phyloP scores from a whole-genome alignment of 1,140 invertebrate species.

The Trypoxylus dichotomus region DNA sequence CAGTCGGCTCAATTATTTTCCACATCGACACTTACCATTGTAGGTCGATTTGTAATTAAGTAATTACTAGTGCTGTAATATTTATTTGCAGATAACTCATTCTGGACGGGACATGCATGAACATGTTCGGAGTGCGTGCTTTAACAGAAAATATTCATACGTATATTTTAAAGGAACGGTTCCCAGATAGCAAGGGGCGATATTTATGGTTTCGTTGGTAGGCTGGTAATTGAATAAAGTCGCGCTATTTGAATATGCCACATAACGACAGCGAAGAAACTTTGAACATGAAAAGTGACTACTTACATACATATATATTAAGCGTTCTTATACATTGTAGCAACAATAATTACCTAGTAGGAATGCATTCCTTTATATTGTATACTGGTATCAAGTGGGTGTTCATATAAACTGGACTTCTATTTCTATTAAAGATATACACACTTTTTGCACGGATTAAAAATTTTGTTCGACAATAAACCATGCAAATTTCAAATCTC shows the following conservation, averaged over 20 bases:
- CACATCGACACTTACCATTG: slow-evolving; percentile 11
- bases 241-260: not conserved
- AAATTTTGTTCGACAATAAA: no score
- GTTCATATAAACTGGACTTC: no score
- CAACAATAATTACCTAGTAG: no score
- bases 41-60: slow-evolving; percentile 12
- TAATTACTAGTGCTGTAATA: slow-evolving; percentile 7
- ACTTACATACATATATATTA: not conserved
- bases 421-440: no score
- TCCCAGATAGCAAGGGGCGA: not conserved
- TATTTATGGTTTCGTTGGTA: slow-evolving; percentile 12
- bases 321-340: no score
- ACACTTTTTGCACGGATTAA: no score
- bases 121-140: not conserved
- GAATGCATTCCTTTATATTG: no score
- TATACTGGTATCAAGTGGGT: no score
- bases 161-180: not conserved
- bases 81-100: slow-evolving; percentile 1
- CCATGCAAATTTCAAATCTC: no score
- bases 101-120: not conserved
- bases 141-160: not conserved
- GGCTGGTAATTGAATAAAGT: slow-evolving; percentile 7
- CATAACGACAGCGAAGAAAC: not conserved
- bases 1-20: not conserved
- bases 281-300: not conserved